Percentiles rank a stretch among this genome's conserved stretches.
Conservation (phyloP, 2,888 invertebrate species). For the Drosophila yooni region DNA sequence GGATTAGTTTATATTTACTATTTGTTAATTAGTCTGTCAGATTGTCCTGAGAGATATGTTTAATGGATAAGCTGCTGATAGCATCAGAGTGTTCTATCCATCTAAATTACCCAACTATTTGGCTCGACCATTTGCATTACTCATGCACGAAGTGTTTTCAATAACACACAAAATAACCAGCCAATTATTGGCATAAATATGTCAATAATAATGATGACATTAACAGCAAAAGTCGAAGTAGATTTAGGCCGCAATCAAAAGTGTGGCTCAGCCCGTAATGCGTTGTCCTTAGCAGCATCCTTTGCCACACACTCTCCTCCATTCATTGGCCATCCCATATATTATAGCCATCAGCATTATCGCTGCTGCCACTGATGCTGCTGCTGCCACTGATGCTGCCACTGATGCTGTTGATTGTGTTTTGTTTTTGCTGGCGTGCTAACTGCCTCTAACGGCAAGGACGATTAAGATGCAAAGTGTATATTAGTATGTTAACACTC, state of each 20-base stretch:
- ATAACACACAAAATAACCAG: slow-evolving; percentile 48
- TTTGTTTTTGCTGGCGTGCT: slow-evolving; percentile 33
- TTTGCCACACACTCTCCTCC: slow-evolving; percentile 7
- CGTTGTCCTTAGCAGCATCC: slow-evolving; percentile 23
- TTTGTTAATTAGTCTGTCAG: background rate
- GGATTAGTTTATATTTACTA: background rate
- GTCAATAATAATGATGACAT: slow-evolving; percentile 60
- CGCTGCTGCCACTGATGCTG: slow-evolving; percentile 3
- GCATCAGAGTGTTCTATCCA: background rate
- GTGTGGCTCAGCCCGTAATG: slow-evolving; percentile 17
- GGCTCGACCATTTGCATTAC: slow-evolving; percentile 21
- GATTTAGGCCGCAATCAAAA: slow-evolving; percentile 54
- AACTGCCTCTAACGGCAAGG: slow-evolving; percentile 55
- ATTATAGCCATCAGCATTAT: slow-evolving; percentile 42
- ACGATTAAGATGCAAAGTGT: slow-evolving; percentile 80
- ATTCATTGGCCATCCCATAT: background rate
- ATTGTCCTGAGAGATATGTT: background rate
- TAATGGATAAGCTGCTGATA: background rate
- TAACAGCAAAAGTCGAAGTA: slow-evolving; percentile 31
- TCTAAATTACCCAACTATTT: background rate
- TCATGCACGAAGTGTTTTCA: slow-evolving; percentile 46
- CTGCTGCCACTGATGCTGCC: slow-evolving; percentile 6
- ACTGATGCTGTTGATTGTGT: background rate
- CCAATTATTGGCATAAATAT: slow-evolving; percentile 58
- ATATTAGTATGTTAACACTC: slow-evolving; percentile 79